phyloP scores from a whole-genome alignment of 2,888 invertebrate species.

The Zeuzera pyrina region DNA sequence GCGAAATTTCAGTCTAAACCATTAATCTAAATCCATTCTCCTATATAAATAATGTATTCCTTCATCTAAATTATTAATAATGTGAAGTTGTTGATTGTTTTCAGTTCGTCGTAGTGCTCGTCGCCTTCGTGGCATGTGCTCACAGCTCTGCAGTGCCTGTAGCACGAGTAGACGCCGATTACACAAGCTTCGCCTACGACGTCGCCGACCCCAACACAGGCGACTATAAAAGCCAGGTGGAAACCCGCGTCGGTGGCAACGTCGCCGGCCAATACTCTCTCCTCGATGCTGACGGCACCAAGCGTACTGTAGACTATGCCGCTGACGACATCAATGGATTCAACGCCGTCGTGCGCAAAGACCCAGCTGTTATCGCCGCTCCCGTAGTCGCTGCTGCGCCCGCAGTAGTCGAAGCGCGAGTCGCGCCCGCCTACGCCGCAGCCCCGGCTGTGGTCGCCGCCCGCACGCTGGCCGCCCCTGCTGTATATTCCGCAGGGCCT shows the following conservation, averaged over 20 bases:
- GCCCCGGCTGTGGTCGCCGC: conserved; percentile 10
- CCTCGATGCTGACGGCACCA: conserved; percentile 68
- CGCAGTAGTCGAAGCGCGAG: conserved; percentile 34
- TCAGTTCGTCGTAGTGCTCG: conserved; percentile 56
- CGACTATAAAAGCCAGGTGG: conserved; percentile 71
- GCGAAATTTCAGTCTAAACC: no score
- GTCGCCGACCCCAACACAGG: conserved; percentile 73
- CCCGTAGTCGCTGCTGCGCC: conserved; percentile 36
- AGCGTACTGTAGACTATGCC: conserved; percentile 71
- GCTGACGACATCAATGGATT: conserved; percentile 72
- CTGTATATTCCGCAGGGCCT: conserved; percentile 22
- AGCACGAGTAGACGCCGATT: conserved; percentile 65
- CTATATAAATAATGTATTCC: no score
- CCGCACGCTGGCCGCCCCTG: conserved; percentile 21
- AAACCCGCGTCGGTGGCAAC: conserved; percentile 66
- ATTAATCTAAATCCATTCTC: no score
- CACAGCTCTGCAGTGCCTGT: conserved; percentile 65
- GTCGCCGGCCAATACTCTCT: conserved; percentile 73
- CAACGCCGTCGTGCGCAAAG: conserved; percentile 72
- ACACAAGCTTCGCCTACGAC: conserved; percentile 70
- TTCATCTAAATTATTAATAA: neutral
- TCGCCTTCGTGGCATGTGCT: conserved; percentile 49
- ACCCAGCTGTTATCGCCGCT: conserved; percentile 47
- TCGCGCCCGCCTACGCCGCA: conserved; percentile 21
- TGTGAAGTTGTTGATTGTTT: conserved; percentile 13